Evolutionary conservation across 2,888 invertebrate species (phyloP).

Genomic region (Sisyra nigra): DNA sequence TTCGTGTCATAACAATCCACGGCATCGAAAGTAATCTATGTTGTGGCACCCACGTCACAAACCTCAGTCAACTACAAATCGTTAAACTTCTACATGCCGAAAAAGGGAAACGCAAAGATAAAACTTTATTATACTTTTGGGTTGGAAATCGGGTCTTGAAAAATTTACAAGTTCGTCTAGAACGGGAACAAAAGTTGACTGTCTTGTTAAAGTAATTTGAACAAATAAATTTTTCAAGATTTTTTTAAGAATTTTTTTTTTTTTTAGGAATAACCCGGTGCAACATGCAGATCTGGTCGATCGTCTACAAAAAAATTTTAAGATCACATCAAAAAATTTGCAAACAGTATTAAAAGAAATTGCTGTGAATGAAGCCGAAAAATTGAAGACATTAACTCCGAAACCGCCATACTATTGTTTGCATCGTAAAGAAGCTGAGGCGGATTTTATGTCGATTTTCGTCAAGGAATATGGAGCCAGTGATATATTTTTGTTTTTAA

Average conservation of each 20-base stretch:
- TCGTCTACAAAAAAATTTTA: constrained; percentile 54
- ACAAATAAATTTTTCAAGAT: not conserved
- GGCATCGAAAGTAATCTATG: constrained; percentile 69
- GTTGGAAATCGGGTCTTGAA: constrained; percentile 52
- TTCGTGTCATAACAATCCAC: constrained; percentile 61
- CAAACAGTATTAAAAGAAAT: constrained; percentile 49
- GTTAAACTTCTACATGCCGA: constrained; percentile 51
- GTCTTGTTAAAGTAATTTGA: constrained; percentile 47
- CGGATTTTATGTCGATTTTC: constrained; percentile 56
- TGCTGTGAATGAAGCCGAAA: constrained; percentile 49
- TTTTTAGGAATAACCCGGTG: constrained; percentile 47
- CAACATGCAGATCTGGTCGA: constrained; percentile 56
- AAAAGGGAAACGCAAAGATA: constrained; percentile 52
- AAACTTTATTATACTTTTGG: constrained; percentile 48
- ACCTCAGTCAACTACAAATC: constrained; percentile 49
- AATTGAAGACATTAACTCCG: constrained; percentile 31
- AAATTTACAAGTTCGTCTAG: constrained; percentile 40
- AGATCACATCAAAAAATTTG: constrained; percentile 44
- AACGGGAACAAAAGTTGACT: constrained; percentile 52
- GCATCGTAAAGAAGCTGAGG: constrained; percentile 59
- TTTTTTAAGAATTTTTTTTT: constrained; percentile 12
- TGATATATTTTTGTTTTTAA: constrained; percentile 46
- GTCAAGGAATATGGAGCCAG: constrained; percentile 43
- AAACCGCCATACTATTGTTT: constrained; percentile 38
- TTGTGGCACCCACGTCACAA: constrained; percentile 75